Percentiles rank a stretch among this genome's conserved stretches.
Conservation (phyloP, 2,113 vertebrate genomes). For the Psilopogon haemacephalus region DNA sequence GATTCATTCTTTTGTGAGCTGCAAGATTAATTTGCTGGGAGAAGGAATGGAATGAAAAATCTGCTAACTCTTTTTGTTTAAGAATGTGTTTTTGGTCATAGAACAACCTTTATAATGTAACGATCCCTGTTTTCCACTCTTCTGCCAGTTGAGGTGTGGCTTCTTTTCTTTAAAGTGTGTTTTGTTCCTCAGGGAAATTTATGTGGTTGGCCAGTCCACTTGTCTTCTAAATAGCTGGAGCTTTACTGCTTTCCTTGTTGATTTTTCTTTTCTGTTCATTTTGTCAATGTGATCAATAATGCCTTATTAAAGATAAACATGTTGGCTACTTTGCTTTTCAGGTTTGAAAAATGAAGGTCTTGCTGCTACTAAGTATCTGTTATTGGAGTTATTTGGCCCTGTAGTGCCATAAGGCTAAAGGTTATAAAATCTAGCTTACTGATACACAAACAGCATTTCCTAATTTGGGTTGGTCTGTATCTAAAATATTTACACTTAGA, state of each 20-base stretch:
- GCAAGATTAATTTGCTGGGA: background rate
- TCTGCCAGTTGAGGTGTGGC: background rate
- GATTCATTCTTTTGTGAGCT: background rate
- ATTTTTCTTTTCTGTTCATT: background rate
- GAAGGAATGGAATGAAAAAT: background rate
- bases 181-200: background rate
- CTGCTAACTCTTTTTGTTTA: background rate
- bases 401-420: background rate
- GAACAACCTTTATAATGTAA: background rate
- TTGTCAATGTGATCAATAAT: background rate
- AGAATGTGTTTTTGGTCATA: background rate
- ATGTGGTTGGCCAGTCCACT: background rate
- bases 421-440: background rate
- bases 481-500: background rate
- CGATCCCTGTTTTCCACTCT: background rate
- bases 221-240: background rate
- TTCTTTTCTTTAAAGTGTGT: background rate
- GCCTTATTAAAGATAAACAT: background rate
- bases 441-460: background rate
- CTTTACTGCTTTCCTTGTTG: background rate
- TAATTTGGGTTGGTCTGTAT: background rate
- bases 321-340: background rate
- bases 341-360: background rate
- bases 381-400: background rate
- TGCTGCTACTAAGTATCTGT: background rate